Evolutionary conservation across 2,113 vertebrate species (phyloP).

Genomic region (Pleuronectes platessa): DNA sequence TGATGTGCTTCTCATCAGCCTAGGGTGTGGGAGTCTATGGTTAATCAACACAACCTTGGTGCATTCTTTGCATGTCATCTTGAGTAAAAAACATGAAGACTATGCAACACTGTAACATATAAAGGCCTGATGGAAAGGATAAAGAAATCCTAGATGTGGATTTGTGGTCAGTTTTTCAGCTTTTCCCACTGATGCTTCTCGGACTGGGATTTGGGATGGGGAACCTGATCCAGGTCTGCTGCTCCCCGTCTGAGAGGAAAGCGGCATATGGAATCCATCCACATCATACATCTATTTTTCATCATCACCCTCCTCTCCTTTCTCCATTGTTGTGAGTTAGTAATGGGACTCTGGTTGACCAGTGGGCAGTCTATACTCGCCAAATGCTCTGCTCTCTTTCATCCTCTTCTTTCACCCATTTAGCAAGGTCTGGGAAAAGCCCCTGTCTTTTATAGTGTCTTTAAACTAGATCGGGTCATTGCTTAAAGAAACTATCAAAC

Average conservation of each 20-base stretch:
- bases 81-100: constrained; percentile 31
- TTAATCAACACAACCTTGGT: neutral
- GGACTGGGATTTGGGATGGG: constrained; percentile 55
- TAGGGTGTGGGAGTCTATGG: neutral
- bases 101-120: constrained; percentile 22
- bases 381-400: constrained; percentile 40
- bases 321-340: constrained; percentile 61
- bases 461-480: neutral
- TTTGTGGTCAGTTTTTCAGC: constrained; percentile 59
- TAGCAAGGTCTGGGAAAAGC: neutral
- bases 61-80: constrained; percentile 15
- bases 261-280: constrained; percentile 74
- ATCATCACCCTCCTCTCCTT: constrained; percentile 71
- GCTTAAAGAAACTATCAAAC: neutral
- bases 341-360: constrained; percentile 60
- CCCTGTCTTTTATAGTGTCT: too few species aligned
- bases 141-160: constrained; percentile 53
- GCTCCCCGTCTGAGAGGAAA: constrained; percentile 53
- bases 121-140: constrained; percentile 46
- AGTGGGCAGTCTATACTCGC: neutral
- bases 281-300: constrained; percentile 76
- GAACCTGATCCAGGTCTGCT: constrained; percentile 65
- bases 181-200: constrained; percentile 51
- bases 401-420: constrained; percentile 27
- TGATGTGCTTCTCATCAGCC: neutral